Conservation (phyloP, 2,888 invertebrate genomes). For the Aphrophora alni region DNA sequence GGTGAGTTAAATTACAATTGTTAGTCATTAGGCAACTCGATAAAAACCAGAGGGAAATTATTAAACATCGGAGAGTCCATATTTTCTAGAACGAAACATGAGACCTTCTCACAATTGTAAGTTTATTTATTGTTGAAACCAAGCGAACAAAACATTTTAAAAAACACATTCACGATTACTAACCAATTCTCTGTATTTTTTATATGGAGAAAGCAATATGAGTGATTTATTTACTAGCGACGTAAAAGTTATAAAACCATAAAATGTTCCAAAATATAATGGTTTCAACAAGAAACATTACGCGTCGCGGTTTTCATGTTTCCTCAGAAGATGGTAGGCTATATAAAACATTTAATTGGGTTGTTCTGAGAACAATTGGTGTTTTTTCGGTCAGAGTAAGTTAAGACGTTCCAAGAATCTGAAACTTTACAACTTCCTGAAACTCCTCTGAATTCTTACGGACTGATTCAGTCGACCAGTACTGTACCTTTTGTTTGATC, state of each 20-base stretch:
- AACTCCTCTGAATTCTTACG: background rate
- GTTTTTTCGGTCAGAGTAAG: background rate
- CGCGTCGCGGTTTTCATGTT: background rate
- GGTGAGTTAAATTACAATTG: no score
- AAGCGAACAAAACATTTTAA: no score
- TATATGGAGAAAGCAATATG: background rate
- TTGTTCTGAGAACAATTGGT: background rate
- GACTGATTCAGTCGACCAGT: background rate
- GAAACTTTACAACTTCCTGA: constrained; percentile 6
- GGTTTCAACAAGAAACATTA: background rate
- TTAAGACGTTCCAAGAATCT: background rate
- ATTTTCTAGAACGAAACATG: no score
- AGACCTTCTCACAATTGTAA: no score
- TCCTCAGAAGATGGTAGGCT: background rate
- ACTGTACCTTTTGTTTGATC: background rate
- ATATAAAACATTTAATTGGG: constrained; percentile 2
- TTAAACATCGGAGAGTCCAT: no score
- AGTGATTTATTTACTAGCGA: background rate
- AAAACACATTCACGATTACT: no score
- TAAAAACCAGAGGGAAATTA: no score
- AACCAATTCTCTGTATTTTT: no score
- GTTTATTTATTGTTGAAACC: no score
- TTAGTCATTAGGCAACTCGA: no score
- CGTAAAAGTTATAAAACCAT: background rate
- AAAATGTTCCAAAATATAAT: background rate